Conservation (phyloP, 2,797 vertebrate genomes). For the Salmo trutta region DNA sequence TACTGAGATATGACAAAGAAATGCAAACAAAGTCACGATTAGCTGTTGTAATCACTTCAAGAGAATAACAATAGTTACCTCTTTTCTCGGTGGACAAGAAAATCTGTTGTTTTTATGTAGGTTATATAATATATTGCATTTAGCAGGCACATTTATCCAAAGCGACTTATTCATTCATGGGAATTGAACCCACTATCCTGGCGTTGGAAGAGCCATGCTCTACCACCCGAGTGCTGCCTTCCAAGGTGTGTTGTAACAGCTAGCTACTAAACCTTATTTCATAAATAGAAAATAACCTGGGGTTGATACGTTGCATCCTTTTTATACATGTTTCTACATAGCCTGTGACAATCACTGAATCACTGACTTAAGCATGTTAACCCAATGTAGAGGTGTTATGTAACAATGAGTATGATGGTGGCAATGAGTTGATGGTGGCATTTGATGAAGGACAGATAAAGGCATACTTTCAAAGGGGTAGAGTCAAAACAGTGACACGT, state of each 20-base stretch:
- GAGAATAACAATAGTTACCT: neutral
- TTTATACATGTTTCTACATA: slow-evolving; percentile 16
- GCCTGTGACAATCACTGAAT: slow-evolving; percentile 5
- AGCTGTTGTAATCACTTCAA: neutral
- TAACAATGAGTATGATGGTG: slow-evolving; percentile 18
- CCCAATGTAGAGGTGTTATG: slow-evolving; percentile 15
- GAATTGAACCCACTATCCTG: no score
- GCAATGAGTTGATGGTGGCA: slow-evolving; percentile 6
- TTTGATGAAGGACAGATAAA: slow-evolving; percentile 12
- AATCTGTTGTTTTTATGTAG: neutral
- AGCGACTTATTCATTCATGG: no score
- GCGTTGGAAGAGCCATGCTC: no score
- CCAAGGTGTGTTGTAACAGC: neutral
- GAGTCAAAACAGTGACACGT: neutral
- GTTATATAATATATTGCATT: neutral
- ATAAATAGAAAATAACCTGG: neutral
- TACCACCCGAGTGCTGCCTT: neutral
- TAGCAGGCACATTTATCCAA: no score
- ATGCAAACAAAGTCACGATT: neutral
- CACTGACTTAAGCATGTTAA: slow-evolving; percentile 13
- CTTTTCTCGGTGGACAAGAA: neutral
- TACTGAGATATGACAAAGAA: slow-evolving; percentile 2
- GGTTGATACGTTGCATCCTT: slow-evolving; percentile 1
- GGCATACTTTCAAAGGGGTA: neutral
- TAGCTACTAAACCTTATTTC: neutral